A percentile compares a stretch with the other conserved stretches of the same genome.
Conservation (phyloP, 2,888 invertebrate species). For the Drosophila flavopinicola region DNA sequence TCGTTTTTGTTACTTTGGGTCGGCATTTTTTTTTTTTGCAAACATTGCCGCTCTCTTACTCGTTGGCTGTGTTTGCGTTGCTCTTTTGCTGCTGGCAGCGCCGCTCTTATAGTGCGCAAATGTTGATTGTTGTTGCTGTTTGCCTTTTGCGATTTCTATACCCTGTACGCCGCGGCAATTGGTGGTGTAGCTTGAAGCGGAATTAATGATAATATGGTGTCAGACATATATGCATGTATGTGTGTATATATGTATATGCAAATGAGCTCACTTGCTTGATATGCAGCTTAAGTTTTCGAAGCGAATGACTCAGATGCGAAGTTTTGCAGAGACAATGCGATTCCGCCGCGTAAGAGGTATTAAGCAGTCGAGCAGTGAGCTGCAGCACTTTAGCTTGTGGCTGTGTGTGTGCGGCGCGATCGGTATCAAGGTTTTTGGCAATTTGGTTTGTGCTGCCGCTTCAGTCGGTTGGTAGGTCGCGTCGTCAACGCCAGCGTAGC, state of each 20-base stretch:
- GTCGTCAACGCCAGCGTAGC: conserved; percentile 62
- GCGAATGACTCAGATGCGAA: background rate
- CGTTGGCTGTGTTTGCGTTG: conserved; percentile 28
- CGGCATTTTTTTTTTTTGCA: conserved; percentile 44
- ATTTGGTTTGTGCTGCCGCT: conserved; percentile 79
- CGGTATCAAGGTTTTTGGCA: conserved; percentile 84
- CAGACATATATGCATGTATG: no score
- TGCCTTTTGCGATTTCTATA: conserved; percentile 54
- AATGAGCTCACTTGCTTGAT: background rate
- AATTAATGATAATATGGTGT: conserved; percentile 2
- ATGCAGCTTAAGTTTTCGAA: background rate
- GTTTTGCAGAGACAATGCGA: background rate
- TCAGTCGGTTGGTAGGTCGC: conserved; percentile 82
- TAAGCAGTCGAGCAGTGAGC: conserved; percentile 16
- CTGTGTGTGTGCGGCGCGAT: conserved; percentile 66
- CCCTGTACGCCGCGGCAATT: conserved; percentile 15
- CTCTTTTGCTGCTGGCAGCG: conserved; percentile 39
- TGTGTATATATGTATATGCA: background rate
- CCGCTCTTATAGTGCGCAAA: conserved; percentile 51
- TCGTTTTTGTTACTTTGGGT: conserved; percentile 25
- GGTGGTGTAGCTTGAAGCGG: conserved; percentile 5
- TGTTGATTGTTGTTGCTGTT: conserved; percentile 36
- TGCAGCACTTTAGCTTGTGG: conserved; percentile 3
- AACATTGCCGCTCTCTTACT: conserved; percentile 37
- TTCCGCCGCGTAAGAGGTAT: conserved; percentile 29